Evolutionary conservation across 1,140 invertebrate species (phyloP).

Genomic region (Drosophila novamexicana): DNA sequence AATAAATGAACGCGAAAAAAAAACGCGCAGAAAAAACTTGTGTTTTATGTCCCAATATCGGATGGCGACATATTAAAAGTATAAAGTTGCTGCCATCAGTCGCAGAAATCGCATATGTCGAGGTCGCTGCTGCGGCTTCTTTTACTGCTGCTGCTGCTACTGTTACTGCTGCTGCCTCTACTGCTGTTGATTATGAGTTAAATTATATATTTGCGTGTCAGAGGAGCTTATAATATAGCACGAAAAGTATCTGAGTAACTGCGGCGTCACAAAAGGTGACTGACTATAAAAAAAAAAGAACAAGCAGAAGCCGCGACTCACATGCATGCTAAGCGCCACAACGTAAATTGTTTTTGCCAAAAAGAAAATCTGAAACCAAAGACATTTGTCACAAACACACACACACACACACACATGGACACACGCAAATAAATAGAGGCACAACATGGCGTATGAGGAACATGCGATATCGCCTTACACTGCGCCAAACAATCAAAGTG

Average conservation of each 20-base stretch:
- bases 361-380: constrained; percentile 64
- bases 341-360: constrained; percentile 61
- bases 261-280: constrained; percentile 71
- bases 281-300: constrained; percentile 59
- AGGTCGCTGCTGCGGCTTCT: constrained; percentile 37
- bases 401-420: constrained; percentile 34
- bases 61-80: constrained; percentile 70
- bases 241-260: constrained; percentile 59
- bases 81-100: constrained; percentile 57
- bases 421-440: constrained; percentile 30
- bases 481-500: constrained; percentile 81
- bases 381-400: constrained; percentile 75
- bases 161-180: background rate
- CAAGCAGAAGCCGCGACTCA: constrained; percentile 40
- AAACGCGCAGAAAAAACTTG: constrained; percentile 44
- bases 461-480: constrained; percentile 81
- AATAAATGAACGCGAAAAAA: background rate
- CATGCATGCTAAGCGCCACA: constrained; percentile 53
- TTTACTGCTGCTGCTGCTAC: background rate
- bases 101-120: constrained; percentile 50
- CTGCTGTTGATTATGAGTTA: constrained; percentile 74
- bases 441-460: constrained; percentile 79
- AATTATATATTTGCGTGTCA: constrained; percentile 82
- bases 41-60: constrained; percentile 64
- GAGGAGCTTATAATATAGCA: constrained; percentile 48